phyloP scores from a whole-genome alignment of 2,888 invertebrate species.

The Lithophane ornitopus region DNA sequence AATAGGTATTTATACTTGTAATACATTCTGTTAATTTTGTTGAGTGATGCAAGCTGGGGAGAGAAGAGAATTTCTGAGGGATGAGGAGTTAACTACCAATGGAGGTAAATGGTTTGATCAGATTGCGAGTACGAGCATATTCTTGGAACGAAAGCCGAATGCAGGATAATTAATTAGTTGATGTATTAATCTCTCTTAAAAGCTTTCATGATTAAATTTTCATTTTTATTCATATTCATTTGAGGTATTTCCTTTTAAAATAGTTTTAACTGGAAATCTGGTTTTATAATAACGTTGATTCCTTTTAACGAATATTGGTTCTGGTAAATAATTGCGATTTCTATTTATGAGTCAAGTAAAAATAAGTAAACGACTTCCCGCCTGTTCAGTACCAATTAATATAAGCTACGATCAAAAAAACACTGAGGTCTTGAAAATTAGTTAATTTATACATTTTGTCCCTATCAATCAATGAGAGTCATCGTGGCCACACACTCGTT shows the following conservation, averaged over 20 bases:
- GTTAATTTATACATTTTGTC: neutral
- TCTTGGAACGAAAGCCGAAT: neutral
- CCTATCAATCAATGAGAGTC: neutral
- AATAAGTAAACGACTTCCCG: too few relatives aligned
- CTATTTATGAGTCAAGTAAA: too few relatives aligned
- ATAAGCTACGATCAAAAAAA: neutral
- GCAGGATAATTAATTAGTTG: conserved; percentile 15
- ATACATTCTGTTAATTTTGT: conserved; percentile 59
- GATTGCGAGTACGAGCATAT: neutral
- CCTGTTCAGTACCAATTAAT: neutral
- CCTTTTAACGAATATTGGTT: neutral
- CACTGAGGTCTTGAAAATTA: neutral
- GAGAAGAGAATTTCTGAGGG: neutral
- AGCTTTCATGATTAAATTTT: conserved; percentile 19
- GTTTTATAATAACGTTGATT: neutral
- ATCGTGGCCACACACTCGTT: too few relatives aligned
- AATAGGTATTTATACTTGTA: conserved; percentile 61
- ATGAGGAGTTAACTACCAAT: conserved; percentile 22
- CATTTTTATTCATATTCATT: neutral
- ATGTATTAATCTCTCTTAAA: conserved; percentile 5
- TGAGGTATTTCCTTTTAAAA: neutral
- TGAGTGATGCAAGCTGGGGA: conserved; percentile 49
- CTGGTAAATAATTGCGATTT: neutral
- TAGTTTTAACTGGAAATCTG: neutral
- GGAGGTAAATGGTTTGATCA: conserved; percentile 9